Conservation (phyloP, 2,113 vertebrate genomes). For the Verasper variegatus region DNA sequence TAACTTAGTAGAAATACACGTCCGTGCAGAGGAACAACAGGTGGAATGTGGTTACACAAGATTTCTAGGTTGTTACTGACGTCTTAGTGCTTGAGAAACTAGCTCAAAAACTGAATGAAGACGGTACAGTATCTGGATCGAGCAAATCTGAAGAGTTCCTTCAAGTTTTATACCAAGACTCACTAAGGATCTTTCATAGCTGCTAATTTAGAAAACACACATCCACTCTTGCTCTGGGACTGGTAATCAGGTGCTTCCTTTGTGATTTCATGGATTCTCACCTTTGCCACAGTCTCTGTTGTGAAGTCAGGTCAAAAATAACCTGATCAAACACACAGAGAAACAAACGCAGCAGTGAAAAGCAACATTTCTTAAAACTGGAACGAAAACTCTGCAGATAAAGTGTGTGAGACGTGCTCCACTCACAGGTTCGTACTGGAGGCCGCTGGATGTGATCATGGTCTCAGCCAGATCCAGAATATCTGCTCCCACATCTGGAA, state of each 20-base stretch:
- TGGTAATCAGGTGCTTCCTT: too few relatives aligned
- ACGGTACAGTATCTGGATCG: too few relatives aligned
- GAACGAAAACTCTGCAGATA: background rate
- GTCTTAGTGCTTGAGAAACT: too few relatives aligned
- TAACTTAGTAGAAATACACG: too few relatives aligned
- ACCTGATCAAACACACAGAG: constrained; percentile 80
- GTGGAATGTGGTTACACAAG: background rate
- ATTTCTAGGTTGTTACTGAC: too few relatives aligned
- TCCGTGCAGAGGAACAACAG: background rate
- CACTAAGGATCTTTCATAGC: too few relatives aligned
- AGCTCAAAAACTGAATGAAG: too few relatives aligned
- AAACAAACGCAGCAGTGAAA: background rate
- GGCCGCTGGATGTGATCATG: constrained; percentile 93
- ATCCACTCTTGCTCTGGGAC: too few relatives aligned
- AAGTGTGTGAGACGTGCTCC: background rate
- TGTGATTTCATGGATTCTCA: constrained; percentile 63
- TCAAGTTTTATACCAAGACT: too few relatives aligned
- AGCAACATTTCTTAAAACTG: background rate
- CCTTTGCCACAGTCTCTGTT: constrained; percentile 95
- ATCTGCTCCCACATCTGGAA: constrained; percentile 93
- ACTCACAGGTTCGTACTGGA: constrained; percentile 95
- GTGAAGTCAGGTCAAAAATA: constrained; percentile 92
- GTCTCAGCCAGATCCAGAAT: constrained; percentile 97
- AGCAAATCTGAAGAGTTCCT: too few relatives aligned
- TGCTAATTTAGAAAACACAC: too few relatives aligned